Percentiles rank a stretch among this genome's conserved stretches.
These are phyloP conservation scores for Drosophila triauraria DNA, from an alignment of 1,140 invertebrate species.

Conservation along the genomic window DNA sequence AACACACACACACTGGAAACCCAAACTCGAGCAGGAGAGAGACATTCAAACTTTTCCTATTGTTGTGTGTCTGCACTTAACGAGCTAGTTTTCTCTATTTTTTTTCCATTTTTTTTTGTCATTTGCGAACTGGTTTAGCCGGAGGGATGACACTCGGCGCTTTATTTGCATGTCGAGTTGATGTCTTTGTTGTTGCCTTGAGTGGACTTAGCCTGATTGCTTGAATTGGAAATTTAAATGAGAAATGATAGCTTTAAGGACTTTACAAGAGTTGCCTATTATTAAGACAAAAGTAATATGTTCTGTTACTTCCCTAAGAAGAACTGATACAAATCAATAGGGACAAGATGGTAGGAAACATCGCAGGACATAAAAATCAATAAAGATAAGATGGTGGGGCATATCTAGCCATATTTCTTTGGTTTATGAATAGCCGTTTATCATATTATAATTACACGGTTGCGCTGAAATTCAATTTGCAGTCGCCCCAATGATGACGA, in stretches of 20 bases:
- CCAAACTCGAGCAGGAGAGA: constrained; percentile 5
- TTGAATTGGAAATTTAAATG: constrained; percentile 4
- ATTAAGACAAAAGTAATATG: background rate
- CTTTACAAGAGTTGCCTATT: background rate
- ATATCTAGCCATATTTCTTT: background rate
- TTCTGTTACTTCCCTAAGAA: background rate
- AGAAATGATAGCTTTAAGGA: background rate
- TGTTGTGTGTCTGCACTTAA: constrained; percentile 19
- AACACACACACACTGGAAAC: background rate
- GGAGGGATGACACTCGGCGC: constrained; percentile 6
- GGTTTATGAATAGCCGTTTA: constrained; percentile 13
- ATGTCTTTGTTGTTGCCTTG: constrained; percentile 7
- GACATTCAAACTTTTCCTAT: constrained; percentile 17
- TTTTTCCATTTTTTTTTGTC: too few species aligned
- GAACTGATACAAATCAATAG: background rate
- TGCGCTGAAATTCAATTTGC: constrained; percentile 24
- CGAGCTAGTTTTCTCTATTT: constrained; percentile 13
- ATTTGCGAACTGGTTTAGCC: constrained; percentile 5
- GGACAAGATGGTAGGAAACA: background rate
- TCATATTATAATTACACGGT: constrained; percentile 24
- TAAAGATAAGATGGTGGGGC: background rate
- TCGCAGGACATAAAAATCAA: background rate
- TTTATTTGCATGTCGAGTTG: constrained; percentile 11
- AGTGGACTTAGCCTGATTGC: constrained; percentile 2
- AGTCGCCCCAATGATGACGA: constrained; percentile 9